phyloP scores from a whole-genome alignment of 2,797 vertebrate species.

The Enteromius treurensis region DNA sequence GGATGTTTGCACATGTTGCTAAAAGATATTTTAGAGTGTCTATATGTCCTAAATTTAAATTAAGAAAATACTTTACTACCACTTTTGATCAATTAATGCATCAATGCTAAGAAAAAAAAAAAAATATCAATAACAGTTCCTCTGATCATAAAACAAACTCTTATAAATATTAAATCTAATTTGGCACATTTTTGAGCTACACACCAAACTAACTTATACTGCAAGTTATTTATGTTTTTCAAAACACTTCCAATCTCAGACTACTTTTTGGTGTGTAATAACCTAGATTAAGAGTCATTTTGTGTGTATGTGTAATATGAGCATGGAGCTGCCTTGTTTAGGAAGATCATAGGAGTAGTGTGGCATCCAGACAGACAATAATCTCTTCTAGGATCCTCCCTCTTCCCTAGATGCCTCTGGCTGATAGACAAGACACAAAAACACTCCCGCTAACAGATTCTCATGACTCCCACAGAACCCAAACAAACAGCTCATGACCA shows the following conservation, averaged over 20 bases:
- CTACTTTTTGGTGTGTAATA: background rate
- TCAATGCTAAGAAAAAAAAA: background rate
- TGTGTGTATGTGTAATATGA: conserved; percentile 21
- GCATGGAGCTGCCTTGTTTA: background rate
- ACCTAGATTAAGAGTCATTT: background rate
- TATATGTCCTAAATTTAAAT: background rate
- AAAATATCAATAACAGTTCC: no score
- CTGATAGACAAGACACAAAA: conserved; percentile 48
- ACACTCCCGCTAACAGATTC: conserved; percentile 11
- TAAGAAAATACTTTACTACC: background rate
- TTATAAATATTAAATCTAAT: background rate
- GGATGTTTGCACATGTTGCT: background rate
- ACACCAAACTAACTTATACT: background rate
- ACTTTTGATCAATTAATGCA: background rate
- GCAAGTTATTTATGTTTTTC: background rate
- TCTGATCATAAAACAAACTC: background rate
- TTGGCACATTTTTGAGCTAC: background rate
- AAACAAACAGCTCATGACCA: conserved; percentile 9
- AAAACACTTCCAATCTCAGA: background rate
- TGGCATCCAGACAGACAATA: conserved; percentile 52
- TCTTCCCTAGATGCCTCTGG: conserved; percentile 56
- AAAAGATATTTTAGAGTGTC: background rate
- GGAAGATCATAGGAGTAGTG: background rate
- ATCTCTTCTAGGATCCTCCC: conserved; percentile 56
- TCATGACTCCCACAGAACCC: conserved; percentile 38